Evolutionary conservation across 2,888 invertebrate genomes (phyloP).

Genomic region (Euproctis similis): DNA sequence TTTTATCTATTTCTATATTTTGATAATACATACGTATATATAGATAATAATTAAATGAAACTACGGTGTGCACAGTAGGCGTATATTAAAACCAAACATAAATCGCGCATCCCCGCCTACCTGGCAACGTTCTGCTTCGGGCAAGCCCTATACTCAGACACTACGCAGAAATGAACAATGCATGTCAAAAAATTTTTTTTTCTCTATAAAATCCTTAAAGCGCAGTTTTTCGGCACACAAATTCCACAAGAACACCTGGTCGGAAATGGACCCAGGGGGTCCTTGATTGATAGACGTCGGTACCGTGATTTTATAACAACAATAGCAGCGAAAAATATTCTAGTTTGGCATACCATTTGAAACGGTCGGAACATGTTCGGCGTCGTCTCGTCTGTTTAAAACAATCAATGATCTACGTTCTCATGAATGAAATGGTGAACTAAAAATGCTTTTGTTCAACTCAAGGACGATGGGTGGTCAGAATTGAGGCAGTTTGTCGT

Average conservation of each 20-base stretch:
- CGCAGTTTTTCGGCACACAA: slow-evolving; percentile 69
- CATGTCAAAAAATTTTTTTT: slow-evolving; percentile 59
- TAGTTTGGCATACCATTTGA: slow-evolving; percentile 41
- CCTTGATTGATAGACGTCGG: slow-evolving; percentile 71
- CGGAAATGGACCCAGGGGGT: slow-evolving; percentile 73
- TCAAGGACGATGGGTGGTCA: slow-evolving; percentile 45
- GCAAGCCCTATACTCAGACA: slow-evolving; percentile 31
- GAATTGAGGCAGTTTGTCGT: slow-evolving; percentile 52
- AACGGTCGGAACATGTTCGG: slow-evolving; percentile 39
- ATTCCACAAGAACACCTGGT: slow-evolving; percentile 74
- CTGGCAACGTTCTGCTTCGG: slow-evolving; percentile 33
- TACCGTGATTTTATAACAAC: slow-evolving; percentile 52
- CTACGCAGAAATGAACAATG: slow-evolving; percentile 69
- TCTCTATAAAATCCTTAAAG: slow-evolving; percentile 48
- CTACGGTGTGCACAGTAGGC: no score
- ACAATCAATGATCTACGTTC: slow-evolving; percentile 71
- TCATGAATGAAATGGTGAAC: slow-evolving; percentile 66
- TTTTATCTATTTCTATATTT: no score
- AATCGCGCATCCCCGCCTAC: slow-evolving; percentile 49
- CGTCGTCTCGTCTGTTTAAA: slow-evolving; percentile 70
- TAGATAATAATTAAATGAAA: no score
- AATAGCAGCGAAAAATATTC: slow-evolving; percentile 44
- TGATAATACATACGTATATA: no score
- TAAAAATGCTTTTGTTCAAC: slow-evolving; percentile 48
- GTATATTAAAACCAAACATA: slow-evolving; percentile 29